phyloP scores from a whole-genome alignment of 2,797 vertebrate species.

The Neosilurus hyrtlii region DNA sequence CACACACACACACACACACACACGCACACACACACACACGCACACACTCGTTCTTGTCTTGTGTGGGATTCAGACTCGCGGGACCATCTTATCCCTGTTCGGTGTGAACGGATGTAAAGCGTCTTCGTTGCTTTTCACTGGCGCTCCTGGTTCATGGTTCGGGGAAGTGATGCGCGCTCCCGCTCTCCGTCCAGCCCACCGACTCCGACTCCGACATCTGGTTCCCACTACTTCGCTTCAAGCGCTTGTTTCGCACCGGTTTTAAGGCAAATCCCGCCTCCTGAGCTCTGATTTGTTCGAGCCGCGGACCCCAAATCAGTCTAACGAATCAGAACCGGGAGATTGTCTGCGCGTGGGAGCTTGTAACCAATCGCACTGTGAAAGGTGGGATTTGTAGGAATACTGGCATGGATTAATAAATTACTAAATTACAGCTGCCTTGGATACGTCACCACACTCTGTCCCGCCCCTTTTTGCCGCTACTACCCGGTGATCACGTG shows the following conservation, averaged over 20 bases:
- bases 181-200: slow-evolving; percentile 24
- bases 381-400: slow-evolving; percentile 10
- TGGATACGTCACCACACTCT: slow-evolving; percentile 55
- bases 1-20: too few species aligned
- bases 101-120: background rate
- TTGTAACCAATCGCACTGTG: background rate
- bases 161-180: slow-evolving; percentile 22
- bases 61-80: background rate
- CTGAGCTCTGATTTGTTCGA: background rate
- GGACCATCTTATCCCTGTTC: background rate
- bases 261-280: slow-evolving; percentile 5
- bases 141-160: background rate
- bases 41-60: background rate
- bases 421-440: slow-evolving; percentile 1
- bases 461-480: slow-evolving; percentile 46
- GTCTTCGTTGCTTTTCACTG: background rate
- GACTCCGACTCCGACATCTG: slow-evolving; percentile 49
- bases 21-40: background rate
- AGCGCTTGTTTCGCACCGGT: slow-evolving; percentile 17
- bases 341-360: background rate
- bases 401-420: background rate
- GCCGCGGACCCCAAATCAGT: background rate
- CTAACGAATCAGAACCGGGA: background rate
- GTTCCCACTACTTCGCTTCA: slow-evolving; percentile 40
- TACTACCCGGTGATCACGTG: slow-evolving; percentile 59